Percentiles rank a stretch among this genome's conserved stretches.
Conservation (phyloP, 30 jellyfish, hydroid and myxozoan genomes). For the Chironex yamaguchii region DNA sequence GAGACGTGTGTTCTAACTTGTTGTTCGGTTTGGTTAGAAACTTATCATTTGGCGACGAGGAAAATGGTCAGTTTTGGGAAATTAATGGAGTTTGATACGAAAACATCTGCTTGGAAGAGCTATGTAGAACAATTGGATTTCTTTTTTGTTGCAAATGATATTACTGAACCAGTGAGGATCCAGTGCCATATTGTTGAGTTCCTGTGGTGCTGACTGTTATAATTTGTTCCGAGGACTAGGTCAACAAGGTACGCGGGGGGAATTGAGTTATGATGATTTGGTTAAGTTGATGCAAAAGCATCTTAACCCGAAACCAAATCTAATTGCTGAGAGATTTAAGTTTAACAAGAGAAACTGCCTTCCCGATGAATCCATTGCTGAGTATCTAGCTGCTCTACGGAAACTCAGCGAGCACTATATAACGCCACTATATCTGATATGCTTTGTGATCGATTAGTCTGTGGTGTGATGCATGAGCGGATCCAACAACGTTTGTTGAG, state of each 20-base stretch:
- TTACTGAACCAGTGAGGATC: not conserved
- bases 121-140: not conserved
- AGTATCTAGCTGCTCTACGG: not conserved
- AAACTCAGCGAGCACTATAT: slow-evolving; percentile 7
- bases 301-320: slow-evolving; percentile 54
- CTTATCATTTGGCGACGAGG: not conserved
- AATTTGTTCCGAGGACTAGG: slow-evolving; percentile 34
- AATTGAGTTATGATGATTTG: slow-evolving; percentile 18
- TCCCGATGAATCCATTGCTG: slow-evolving; percentile 44
- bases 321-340: slow-evolving; percentile 53
- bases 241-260: slow-evolving; percentile 40
- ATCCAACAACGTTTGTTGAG: slow-evolving; percentile 30
- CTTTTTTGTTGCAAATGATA: not conserved
- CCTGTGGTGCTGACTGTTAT: slow-evolving; percentile 43
- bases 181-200: slow-evolving; percentile 13
- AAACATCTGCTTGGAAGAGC: not conserved
- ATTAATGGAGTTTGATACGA: not conserved
- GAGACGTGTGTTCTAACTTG: too few species aligned
- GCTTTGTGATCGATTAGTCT: slow-evolving; percentile 50
- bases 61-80: not conserved
- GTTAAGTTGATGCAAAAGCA: slow-evolving; percentile 52
- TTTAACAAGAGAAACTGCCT: slow-evolving; percentile 39
- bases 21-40: too few species aligned
- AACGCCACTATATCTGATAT: slow-evolving; percentile 1
- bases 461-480: slow-evolving; percentile 41